A percentile compares a stretch with the other conserved stretches of the same genome.
phyloP scores from a whole-genome alignment of 1,140 invertebrate species.

The Choristoneura fumiferana region DNA sequence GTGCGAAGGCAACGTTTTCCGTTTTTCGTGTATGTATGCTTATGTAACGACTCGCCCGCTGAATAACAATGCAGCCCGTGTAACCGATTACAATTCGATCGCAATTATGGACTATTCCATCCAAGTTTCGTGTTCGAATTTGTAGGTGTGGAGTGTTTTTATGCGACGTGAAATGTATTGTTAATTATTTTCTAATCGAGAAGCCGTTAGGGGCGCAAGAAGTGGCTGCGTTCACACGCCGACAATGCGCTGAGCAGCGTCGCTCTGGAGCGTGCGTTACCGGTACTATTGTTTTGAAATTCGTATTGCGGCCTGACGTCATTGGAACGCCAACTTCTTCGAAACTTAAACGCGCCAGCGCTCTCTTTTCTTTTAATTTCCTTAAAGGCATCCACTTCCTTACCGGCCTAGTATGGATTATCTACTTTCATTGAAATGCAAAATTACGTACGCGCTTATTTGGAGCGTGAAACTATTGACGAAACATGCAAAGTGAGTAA shows the following conservation, averaged over 20 bases:
- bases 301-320: conserved; percentile 54
- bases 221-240: conserved; percentile 49
- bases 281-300: conserved; percentile 68
- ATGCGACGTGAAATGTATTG: conserved; percentile 38
- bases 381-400: conserved; percentile 13
- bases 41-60: conserved; percentile 47
- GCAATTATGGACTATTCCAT: conserved; percentile 47
- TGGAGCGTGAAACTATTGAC: conserved; percentile 75
- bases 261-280: conserved; percentile 53
- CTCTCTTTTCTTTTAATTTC: conserved; percentile 23
- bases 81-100: conserved; percentile 53
- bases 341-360: conserved; percentile 2
- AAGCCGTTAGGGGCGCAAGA: conserved; percentile 45
- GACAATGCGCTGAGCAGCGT: conserved; percentile 54
- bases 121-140: conserved; percentile 34
- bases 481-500: conserved; percentile 78
- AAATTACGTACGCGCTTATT: conserved; percentile 35
- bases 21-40: conserved; percentile 49
- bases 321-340: conserved; percentile 56
- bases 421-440: conserved; percentile 69
- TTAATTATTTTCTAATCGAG: conserved; percentile 69
- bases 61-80: conserved; percentile 52
- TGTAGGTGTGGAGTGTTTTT: conserved; percentile 37
- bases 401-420: conserved; percentile 34
- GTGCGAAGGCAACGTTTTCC: conserved; percentile 50